Evolutionary conservation across 2,888 invertebrate species (phyloP).

Genomic region (Actias luna): DNA sequence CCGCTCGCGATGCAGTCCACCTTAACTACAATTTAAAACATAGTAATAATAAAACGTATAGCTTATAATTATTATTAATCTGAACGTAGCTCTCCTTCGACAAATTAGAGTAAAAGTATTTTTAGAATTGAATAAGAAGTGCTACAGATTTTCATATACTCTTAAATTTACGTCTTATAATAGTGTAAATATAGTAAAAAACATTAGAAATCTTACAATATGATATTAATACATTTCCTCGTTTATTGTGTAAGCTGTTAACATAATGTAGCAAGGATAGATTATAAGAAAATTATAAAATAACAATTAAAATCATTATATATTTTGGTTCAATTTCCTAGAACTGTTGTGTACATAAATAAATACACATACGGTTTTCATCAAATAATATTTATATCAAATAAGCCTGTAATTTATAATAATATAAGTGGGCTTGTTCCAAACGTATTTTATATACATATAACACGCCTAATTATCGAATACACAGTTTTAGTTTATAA

Average conservation of each 20-base stretch:
- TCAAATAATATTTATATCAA: no score
- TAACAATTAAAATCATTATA: no score
- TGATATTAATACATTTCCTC: no score
- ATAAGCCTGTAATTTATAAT: no score
- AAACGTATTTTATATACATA: neutral
- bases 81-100: neutral
- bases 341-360: no score
- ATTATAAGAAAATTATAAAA: no score
- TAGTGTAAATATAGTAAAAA: neutral
- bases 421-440: no score
- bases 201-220: no score
- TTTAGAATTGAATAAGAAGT: neutral
- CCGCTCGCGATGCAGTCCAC: neutral
- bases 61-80: neutral
- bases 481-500: neutral
- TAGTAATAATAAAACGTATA: neutral
- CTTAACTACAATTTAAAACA: neutral
- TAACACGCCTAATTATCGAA: neutral
- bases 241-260: no score
- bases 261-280: no score
- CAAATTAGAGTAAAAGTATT: neutral
- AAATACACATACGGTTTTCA: no score
- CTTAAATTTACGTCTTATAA: neutral
- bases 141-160: neutral
- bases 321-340: no score